Evolutionary conservation across 2,797 vertebrate species (phyloP), one percentile per base, ranked within the genome.

Genomic region (Masticophis lateralis): DNA sequence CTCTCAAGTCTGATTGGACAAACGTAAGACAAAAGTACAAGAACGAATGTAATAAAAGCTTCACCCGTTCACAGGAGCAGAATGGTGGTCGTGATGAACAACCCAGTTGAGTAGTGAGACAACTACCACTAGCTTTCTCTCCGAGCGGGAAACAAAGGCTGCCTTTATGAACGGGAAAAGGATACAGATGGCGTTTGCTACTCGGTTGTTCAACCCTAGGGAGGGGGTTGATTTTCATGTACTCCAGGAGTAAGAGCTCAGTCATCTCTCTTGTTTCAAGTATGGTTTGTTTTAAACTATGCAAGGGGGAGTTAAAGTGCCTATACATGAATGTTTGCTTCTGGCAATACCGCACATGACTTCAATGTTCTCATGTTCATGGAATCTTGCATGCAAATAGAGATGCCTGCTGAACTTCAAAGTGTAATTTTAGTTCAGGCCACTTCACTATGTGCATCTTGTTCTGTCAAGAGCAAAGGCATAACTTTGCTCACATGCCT

Each of bases 111-210:
- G 93, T 95, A 95, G 96, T 94, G 94, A 87, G 92, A 86, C 94
- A 95, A 94, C 95, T 95, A 94, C 91, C 94, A 90, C 86, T 95
- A 94, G 92, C 94, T 97, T 96, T 97, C 95, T 66, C 95, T 97
- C 96, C 88, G 27, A 89, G 11, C 11, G 92, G 95, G 53, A 95
- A 94, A 95, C 96, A 96, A 97, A 97, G 95, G 95, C 96, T 96
- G 97, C 95, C 95, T 97, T 97, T 97, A 97, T 96, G 95, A 94
- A 96, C 94, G 96, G 97, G 95, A 97, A 97, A 97, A 97, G 97
- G 97, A 97, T 97, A 96, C 96, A 97, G 97, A 97, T 97, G 96
- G 97, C 97, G 96, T 96, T 96, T 97, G 96, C 96, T 91, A 95
- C 95, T 96, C 91, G 16, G 87, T 83, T n/a, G 55, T 94, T 95